Evolutionary conservation across 2,113 vertebrate species (phyloP).

Genomic region (Athene cunicularia): DNA sequence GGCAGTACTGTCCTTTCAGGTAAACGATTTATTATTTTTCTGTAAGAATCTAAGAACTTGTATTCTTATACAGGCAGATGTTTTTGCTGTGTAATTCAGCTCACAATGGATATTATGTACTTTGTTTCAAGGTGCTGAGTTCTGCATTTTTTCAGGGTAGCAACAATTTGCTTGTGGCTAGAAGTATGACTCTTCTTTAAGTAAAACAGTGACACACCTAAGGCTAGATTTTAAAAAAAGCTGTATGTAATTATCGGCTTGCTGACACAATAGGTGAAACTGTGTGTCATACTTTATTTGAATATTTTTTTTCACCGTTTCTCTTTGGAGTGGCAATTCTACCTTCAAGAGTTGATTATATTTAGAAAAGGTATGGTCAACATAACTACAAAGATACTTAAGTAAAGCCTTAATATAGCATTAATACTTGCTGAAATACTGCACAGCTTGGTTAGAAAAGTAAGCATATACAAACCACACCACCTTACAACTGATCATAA

Average conservation of each 20-base stretch:
- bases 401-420: neutral
- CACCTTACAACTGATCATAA: neutral
- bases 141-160: constrained; percentile 56
- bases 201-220: constrained; percentile 71
- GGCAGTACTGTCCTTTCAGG: neutral
- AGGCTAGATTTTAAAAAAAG: constrained; percentile 67
- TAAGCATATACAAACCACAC: neutral
- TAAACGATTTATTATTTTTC: neutral
- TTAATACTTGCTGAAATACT: neutral
- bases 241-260: constrained; percentile 53
- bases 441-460: neutral
- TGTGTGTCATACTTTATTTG: constrained; percentile 66
- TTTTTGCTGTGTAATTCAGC: constrained; percentile 26
- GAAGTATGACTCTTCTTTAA: constrained; percentile 66
- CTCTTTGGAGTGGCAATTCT: constrained; percentile 33
- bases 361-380: neutral
- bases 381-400: neutral
- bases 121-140: constrained; percentile 56
- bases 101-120: constrained; percentile 7
- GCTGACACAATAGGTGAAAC: constrained; percentile 75
- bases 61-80: neutral
- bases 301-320: constrained; percentile 33
- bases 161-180: constrained; percentile 65
- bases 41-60: neutral
- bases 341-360: neutral